Base-by-base conservation (phyloP, 2,888 invertebrate species). In the Oegoconia quadripuncta region DNA sequence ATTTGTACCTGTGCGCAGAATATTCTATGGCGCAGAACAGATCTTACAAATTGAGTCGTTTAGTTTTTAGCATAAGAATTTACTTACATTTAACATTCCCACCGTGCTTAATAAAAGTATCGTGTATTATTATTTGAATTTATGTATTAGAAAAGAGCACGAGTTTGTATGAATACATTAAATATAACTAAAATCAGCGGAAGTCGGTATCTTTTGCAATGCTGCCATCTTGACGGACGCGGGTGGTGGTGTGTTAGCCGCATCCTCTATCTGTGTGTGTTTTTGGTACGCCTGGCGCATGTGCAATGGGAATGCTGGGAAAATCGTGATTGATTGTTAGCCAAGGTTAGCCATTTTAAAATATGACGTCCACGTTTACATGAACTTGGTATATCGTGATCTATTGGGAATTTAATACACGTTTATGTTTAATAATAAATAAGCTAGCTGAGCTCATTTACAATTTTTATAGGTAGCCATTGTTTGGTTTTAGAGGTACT, bases 121-220 rank as follows among this genome's bases (percentile, higher is more conserved):
- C n/a, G n/a, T n/a, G n/a, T n/a, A n/a, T n/a, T n/a, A n/a, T n/a
- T n/a, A n/a, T n/a, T n/a, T n/a, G n/a, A n/a, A n/a, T n/a, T n/a
- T n/a, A n/a, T n/a, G n/a, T n/a, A 12, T 32, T 15, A 13, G 8
- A 32, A 14, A 32, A 32, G 8, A 13, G 22, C 31, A 22, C 22
- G 22, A 17, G 20, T 32, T 34, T 26, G 37, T 45, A 48, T 52
- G 59, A 64, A 65, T 64, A 63, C 55, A n/a, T n/a, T n/a, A n/a
- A n/a, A n/a, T n/a, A n/a, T n/a, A 58, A 62, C 54, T 48, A 48
- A 44, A 42, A 42, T 41, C 59, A 46, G 58, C 74, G 86, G 84
- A 86, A 76, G 83, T 84, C 83, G 86, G 84, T 64, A 44, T 60
- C 77, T 80, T 81, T 81, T 60, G 55, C 62, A 44, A 52, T 55